Evolutionary conservation across 2,113 vertebrate genomes (phyloP).

Genomic region (Pholis gunnellus): DNA sequence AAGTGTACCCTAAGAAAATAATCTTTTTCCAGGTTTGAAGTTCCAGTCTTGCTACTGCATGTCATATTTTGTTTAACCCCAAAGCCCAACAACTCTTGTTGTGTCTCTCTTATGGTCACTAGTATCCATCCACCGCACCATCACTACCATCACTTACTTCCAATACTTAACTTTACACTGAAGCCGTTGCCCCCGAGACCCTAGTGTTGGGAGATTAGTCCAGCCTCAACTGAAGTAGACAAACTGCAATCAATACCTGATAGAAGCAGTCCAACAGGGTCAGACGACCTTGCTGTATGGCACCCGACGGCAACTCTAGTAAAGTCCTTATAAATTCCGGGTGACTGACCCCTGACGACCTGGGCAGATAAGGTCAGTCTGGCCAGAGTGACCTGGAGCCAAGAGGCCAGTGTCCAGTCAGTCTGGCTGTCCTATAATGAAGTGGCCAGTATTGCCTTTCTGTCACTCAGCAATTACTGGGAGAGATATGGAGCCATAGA

Average conservation of each 20-base stretch:
- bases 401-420: conserved; percentile 84
- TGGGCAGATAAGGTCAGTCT: conserved; percentile 86
- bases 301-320: conserved; percentile 63
- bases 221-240: conserved; percentile 72
- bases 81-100: conserved; percentile 48
- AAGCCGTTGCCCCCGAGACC: conserved; percentile 65
- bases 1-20: conserved; percentile 37
- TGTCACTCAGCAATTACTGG: conserved; percentile 90
- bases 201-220: conserved; percentile 70
- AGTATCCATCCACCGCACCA: conserved; percentile 42
- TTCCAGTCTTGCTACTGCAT: conserved; percentile 17
- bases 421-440: conserved; percentile 90
- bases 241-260: conserved; percentile 80
- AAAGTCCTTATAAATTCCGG: conserved; percentile 82
- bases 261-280: conserved; percentile 69
- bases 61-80: conserved; percentile 39
- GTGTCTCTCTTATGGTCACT: conserved; percentile 40
- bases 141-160: conserved; percentile 54
- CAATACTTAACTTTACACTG: conserved; percentile 69
- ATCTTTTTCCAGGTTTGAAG: conserved; percentile 19
- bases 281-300: conserved; percentile 69
- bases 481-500: conserved; percentile 81
- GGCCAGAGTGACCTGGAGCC: conserved; percentile 83
- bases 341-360: conserved; percentile 90
- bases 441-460: conserved; percentile 97